Conservation (phyloP, 1,140 invertebrate species). For the Cardiocondyla obscurior region DNA sequence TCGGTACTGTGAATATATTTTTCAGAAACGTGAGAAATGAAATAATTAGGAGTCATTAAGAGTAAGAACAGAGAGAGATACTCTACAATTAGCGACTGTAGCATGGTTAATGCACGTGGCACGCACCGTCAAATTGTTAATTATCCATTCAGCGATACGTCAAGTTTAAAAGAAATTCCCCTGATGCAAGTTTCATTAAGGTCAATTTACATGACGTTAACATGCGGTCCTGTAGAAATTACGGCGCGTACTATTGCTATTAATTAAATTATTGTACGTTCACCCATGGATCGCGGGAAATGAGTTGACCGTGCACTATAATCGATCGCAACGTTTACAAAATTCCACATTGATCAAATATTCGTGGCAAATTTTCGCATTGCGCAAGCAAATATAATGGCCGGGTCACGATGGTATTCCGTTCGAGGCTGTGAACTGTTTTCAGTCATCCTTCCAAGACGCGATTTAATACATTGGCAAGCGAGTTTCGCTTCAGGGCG, state of each 20-base stretch:
- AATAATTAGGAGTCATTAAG: not conserved
- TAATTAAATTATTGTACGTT: constrained; percentile 28
- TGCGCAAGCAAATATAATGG: not conserved
- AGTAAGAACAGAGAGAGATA: not conserved
- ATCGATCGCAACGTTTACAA: constrained; percentile 2
- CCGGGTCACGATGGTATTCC: not conserved
- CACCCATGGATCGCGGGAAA: not conserved
- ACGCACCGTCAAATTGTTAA: constrained; percentile 25
- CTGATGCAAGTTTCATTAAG: constrained; percentile 26
- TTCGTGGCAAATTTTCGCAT: not conserved
- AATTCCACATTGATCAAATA: not conserved
- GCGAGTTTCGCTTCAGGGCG: not conserved
- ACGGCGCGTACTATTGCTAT: constrained; percentile 8
- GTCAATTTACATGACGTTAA: constrained; percentile 42
- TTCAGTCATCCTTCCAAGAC: not conserved
- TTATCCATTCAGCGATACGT: constrained; percentile 4
- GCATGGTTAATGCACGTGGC: not conserved
- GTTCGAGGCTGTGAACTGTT: not conserved
- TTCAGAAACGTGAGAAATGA: not conserved
- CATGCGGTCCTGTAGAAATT: constrained; percentile 4
- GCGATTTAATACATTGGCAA: not conserved
- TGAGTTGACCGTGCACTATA: not conserved
- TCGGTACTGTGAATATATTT: not conserved
- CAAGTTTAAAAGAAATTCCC: constrained; percentile 27
- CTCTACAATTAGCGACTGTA: not conserved